Base-by-base conservation (phyloP, 2,113 vertebrate genomes). In the Pelobates fuscus region DNA sequence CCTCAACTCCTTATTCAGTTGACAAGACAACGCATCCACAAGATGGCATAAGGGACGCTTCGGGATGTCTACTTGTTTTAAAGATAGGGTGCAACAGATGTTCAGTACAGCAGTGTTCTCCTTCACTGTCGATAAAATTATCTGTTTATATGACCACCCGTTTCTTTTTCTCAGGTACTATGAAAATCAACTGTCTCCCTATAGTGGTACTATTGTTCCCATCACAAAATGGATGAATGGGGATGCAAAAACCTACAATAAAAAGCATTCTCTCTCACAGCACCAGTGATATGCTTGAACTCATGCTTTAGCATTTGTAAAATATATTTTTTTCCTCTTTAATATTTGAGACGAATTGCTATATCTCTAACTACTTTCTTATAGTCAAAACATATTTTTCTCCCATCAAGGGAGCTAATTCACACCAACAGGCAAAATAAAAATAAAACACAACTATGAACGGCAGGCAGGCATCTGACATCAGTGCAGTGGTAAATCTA, bases 41-140 rank as follows among this genome's bases (percentile, higher is more conserved):
- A 54, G 37, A 61, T 59, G 68, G 26, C 15, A 26, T 70, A 27
- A 59, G 37, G n/a, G n/a, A n/a, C n/a, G n/a, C n/a, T n/a, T n/a
- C 68, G 37, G 29, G 52, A 60, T 60, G 27, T 55, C 27, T n/a
- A n/a, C 64, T 18, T 49, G 37, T 41, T 41, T 8, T 1, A 41
- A 7, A 41, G 37, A 41, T 8, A 8, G 37, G 37, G 37, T 8
- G 14, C 37, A 41, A n/a, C n/a, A n/a, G n/a, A n/a, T n/a, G n/a
- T n/a, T n/a, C n/a, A n/a, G n/a, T 41, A 41, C 37, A 41, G 14
- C 7, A 7, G 37, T 7, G 37, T 8, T 8, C 7, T 1, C 37
- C 37, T 41, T 41, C 14, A 41, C 37, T 41, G 37, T 7, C 7
- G 14, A 8, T 41, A 12, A 41, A 41, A 41, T 15, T 49, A 7